Conservation (phyloP, 1,140 invertebrate genomes). For the Leptinotarsa texana region DNA sequence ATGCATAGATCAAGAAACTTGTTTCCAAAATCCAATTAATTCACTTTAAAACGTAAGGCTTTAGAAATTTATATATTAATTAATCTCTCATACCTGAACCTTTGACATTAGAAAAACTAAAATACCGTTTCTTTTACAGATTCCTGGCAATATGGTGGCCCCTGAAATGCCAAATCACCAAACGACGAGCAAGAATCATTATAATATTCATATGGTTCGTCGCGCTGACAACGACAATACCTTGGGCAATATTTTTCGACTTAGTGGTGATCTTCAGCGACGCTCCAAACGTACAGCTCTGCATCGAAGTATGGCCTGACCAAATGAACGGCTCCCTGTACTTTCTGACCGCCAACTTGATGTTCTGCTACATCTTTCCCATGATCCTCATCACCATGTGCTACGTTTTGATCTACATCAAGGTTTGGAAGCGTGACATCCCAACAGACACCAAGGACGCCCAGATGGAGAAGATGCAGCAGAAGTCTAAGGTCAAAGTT, state of each 20-base stretch:
- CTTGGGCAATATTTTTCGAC: slow-evolving; percentile 90
- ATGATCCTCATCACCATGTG: slow-evolving; percentile 89
- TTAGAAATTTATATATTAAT: no score
- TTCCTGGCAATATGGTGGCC: slow-evolving; percentile 95
- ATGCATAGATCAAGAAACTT: no score
- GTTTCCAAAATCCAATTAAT: no score
- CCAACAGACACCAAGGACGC: slow-evolving; percentile 89
- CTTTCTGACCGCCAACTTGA: slow-evolving; percentile 86
- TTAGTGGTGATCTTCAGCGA: slow-evolving; percentile 75
- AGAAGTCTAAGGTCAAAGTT: slow-evolving; percentile 91
- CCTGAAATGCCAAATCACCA: slow-evolving; percentile 88
- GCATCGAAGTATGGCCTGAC: slow-evolving; percentile 83
- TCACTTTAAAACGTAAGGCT: no score
- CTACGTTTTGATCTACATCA: slow-evolving; percentile 91
- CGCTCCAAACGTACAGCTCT: slow-evolving; percentile 71
- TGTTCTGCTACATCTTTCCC: slow-evolving; percentile 91
- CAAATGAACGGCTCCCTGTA: slow-evolving; percentile 78
- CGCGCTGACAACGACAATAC: slow-evolving; percentile 79
- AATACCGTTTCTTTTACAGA: slow-evolving; percentile 66
- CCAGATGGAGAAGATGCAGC: slow-evolving; percentile 87
- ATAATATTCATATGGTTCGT: slow-evolving; percentile 91
- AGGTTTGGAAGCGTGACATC: slow-evolving; percentile 81
- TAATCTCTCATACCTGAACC: no score
- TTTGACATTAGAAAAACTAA: no score
- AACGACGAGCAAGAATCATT: slow-evolving; percentile 79